phyloP scores from a whole-genome alignment of 2,113 vertebrate genomes.

The Mirza zaza region DNA sequence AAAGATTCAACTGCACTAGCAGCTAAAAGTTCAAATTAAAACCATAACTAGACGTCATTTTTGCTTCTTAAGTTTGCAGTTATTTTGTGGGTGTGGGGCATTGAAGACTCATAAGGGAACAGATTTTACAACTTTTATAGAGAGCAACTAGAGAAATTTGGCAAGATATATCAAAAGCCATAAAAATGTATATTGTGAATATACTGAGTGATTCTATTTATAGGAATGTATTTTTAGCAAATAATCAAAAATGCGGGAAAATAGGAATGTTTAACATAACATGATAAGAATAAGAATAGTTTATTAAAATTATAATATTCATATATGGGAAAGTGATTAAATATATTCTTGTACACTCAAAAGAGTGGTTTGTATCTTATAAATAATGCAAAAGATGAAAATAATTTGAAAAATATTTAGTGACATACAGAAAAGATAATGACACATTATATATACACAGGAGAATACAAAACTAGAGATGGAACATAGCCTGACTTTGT shows the following conservation, averaged over 20 bases:
- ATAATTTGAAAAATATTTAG: not conserved
- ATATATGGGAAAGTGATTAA: not conserved
- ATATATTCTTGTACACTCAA: not conserved
- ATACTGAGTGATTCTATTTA: not conserved
- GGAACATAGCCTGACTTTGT: not conserved
- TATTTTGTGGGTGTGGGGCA: not conserved
- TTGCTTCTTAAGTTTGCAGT: not conserved
- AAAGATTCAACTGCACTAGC: not conserved
- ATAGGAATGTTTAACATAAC: not conserved
- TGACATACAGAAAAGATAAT: not conserved
- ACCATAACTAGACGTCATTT: not conserved
- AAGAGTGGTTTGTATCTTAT: not conserved
- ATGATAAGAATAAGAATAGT: not conserved
- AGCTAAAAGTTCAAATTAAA: constrained; percentile 39
- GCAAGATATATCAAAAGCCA: not conserved
- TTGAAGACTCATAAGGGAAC: not conserved
- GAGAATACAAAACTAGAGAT: not conserved
- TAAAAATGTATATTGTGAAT: not conserved
- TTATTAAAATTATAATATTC: constrained; percentile 23
- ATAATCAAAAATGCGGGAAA: not conserved
- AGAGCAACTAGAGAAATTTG: not conserved
- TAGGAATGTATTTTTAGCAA: not conserved
- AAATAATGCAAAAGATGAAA: not conserved
- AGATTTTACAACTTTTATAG: constrained; percentile 35
- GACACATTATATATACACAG: not conserved